A percentile compares a stretch with the other conserved stretches of the same genome.
phyloP scores from a whole-genome alignment of 2,113 vertebrate genomes.

The Ahaetulla prasina region DNA sequence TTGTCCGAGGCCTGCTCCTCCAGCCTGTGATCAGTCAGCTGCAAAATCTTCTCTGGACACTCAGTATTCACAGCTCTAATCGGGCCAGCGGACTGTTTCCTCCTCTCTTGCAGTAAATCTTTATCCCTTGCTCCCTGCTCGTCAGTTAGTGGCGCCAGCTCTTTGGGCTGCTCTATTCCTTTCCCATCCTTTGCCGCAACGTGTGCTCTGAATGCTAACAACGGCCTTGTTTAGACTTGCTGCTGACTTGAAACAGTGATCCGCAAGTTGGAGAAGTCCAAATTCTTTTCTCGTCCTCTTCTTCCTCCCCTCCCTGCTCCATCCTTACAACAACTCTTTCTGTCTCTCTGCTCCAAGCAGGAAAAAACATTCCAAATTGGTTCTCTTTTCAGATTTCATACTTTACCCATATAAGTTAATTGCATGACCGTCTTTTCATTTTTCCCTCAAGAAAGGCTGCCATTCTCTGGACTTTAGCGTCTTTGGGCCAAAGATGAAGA shows the following conservation, averaged over 20 bases:
- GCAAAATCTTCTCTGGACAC: slow-evolving; percentile 73
- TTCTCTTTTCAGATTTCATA: slow-evolving; percentile 17
- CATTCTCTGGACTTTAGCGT: slow-evolving; percentile 16
- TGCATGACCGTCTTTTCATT: slow-evolving; percentile 16
- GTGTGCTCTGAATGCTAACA: slow-evolving; percentile 65
- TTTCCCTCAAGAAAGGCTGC: not conserved
- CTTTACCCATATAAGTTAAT: slow-evolving; percentile 40
- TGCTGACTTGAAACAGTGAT: not conserved
- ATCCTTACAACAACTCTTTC: not conserved
- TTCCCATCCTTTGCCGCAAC: slow-evolving; percentile 40
- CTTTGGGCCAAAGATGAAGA: slow-evolving; percentile 32
- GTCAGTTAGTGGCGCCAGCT: slow-evolving; percentile 74
- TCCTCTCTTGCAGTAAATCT: slow-evolving; percentile 78
- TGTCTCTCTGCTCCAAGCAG: not conserved
- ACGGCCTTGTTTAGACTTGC: slow-evolving; percentile 40
- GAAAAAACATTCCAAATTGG: not conserved
- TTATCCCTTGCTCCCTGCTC: slow-evolving; percentile 73
- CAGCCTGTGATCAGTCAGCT: slow-evolving; percentile 81
- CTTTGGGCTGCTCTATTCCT: slow-evolving; percentile 65
- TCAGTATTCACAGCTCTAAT: slow-evolving; percentile 75
- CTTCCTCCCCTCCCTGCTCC: slow-evolving; percentile 10
- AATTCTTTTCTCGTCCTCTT: slow-evolving; percentile 15
- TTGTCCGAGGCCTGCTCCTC: slow-evolving; percentile 75
- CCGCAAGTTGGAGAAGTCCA: slow-evolving; percentile 32
- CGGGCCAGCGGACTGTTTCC: slow-evolving; percentile 73